Percentiles rank a stretch among this genome's conserved stretches.
Conservation (phyloP, 2,797 vertebrate species). For the Protonibea diacanthus region DNA sequence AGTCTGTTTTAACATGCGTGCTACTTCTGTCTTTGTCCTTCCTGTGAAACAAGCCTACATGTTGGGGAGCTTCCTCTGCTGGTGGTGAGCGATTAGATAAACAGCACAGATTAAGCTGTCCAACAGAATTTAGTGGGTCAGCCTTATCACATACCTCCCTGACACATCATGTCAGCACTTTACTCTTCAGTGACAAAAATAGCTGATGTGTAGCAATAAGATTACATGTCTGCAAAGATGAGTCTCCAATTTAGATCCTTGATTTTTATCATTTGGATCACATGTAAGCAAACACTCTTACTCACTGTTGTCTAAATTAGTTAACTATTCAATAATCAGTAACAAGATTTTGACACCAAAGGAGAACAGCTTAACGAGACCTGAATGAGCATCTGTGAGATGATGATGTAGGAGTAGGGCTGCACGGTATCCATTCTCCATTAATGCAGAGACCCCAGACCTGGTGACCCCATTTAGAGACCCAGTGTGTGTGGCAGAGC, state of each 20-base stretch:
- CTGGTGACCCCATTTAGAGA: slow-evolving; percentile 20
- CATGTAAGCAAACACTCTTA: neutral
- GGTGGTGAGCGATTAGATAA: slow-evolving; percentile 65
- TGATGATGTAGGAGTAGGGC: no score
- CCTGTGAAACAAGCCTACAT: slow-evolving; percentile 47
- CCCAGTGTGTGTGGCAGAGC: neutral
- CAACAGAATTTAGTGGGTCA: slow-evolving; percentile 24
- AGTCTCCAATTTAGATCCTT: neutral
- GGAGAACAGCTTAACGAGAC: neutral
- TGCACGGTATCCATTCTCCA: neutral
- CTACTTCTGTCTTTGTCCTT: slow-evolving; percentile 52
- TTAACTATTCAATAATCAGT: neutral
- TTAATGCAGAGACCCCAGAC: slow-evolving; percentile 10
- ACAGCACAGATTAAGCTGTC: slow-evolving; percentile 43
- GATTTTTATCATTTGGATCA: slow-evolving; percentile 2
- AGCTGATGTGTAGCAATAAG: slow-evolving; percentile 2
- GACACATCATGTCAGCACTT: slow-evolving; percentile 38
- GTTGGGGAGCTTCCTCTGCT: slow-evolving; percentile 61
- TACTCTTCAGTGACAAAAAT: neutral
- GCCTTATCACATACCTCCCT: neutral
- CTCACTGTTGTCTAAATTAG: neutral
- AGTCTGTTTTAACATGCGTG: neutral
- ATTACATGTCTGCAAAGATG: neutral
- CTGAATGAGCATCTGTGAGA: neutral
- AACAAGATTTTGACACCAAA: neutral